phyloP scores from a whole-genome alignment of 2,113 vertebrate genomes.

The Gavialis gangeticus region DNA sequence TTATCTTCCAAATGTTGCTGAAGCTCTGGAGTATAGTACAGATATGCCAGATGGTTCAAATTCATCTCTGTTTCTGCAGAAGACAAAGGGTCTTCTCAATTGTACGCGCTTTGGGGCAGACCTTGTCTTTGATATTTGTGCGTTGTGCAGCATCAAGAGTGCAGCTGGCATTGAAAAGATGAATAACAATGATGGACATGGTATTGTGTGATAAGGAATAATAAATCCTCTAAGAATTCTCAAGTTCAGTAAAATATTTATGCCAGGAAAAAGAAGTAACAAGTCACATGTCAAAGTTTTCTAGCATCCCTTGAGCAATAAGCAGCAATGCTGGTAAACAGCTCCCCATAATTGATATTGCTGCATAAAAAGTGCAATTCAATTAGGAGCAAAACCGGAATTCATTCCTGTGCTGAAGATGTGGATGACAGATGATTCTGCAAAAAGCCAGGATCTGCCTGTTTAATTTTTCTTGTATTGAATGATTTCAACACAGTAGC shows the following conservation, averaged over 20 bases:
- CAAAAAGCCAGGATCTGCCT: not conserved
- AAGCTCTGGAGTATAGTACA: not conserved
- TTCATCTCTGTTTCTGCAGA: not conserved
- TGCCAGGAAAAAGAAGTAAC: not conserved
- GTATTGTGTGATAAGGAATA: conserved; percentile 13
- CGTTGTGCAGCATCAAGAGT: not conserved
- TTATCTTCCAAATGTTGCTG: not conserved
- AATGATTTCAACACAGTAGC: not conserved
- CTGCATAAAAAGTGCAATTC: not conserved
- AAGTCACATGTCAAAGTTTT: not conserved
- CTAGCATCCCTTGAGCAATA: not conserved
- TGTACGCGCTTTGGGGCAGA: not conserved
- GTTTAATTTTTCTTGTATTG: not conserved
- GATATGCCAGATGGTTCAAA: not conserved
- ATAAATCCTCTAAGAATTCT: conserved; percentile 20
- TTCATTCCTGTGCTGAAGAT: not conserved
- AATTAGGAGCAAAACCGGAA: not conserved
- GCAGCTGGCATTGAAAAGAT: conserved; percentile 1
- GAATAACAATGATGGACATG: not conserved
- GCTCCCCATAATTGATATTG: not conserved
- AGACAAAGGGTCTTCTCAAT: not conserved
- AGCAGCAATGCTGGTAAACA: not conserved
- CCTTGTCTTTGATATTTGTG: not conserved
- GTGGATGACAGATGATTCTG: not conserved
- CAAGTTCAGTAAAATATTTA: conserved; percentile 28